Evolutionary conservation across 2,113 vertebrate species (phyloP).

Genomic region (Orcinus orca): DNA sequence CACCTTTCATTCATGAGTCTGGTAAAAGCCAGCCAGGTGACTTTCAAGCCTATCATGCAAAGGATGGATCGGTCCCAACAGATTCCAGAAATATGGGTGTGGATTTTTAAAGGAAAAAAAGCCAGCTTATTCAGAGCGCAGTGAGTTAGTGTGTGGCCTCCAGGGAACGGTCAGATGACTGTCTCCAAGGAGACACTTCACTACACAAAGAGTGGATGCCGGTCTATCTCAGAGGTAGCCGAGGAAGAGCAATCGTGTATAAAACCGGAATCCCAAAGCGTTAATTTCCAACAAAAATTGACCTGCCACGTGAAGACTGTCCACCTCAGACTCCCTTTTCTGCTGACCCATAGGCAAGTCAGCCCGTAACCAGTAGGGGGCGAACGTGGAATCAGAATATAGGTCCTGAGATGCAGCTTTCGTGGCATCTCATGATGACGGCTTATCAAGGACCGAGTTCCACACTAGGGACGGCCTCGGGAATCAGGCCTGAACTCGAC

Average conservation of each 20-base stretch:
- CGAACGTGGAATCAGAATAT: not conserved
- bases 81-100: not conserved
- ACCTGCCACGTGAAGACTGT: not conserved
- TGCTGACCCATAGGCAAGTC: not conserved
- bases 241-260: not conserved
- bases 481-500: not conserved
- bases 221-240: not conserved
- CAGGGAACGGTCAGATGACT: not conserved
- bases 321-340: not conserved
- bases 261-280: not conserved
- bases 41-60: not conserved
- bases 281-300: not conserved
- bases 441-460: not conserved
- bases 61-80: not conserved
- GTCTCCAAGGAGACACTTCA: not conserved
- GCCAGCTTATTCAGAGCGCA: not conserved
- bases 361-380: not conserved
- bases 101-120: not conserved
- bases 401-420: not conserved
- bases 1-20: not conserved
- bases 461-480: rapidly evolving
- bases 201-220: not conserved
- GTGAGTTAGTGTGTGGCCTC: not conserved
- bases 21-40: constrained; percentile 38
- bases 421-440: not conserved